Percentiles rank a stretch among this genome's conserved stretches.
These are phyloP conservation scores for Columba guinea DNA, from an alignment of 2,797 vertebrate genomes.

Conservation along the genomic window DNA sequence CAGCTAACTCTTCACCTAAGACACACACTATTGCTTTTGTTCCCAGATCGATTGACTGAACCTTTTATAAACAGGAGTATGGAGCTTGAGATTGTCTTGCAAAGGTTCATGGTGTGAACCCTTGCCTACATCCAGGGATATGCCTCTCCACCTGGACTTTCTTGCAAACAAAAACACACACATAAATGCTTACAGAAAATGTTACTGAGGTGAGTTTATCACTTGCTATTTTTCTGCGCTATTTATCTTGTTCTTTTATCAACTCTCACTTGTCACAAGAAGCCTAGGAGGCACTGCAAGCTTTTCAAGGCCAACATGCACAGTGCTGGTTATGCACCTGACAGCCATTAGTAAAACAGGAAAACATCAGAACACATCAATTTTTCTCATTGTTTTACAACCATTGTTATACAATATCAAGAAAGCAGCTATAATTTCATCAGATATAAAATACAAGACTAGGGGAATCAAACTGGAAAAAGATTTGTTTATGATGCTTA, in stretches of 20 bases:
- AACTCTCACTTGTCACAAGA: constrained; percentile 32
- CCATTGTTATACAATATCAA: background rate
- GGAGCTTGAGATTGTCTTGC: constrained; percentile 48
- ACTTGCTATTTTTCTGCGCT: constrained; percentile 41
- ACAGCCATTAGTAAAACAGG: background rate
- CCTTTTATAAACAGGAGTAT: constrained; percentile 61
- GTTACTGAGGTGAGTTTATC: constrained; percentile 28
- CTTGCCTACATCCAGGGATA: constrained; percentile 17
- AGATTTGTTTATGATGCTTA: background rate
- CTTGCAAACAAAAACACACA: constrained; percentile 50
- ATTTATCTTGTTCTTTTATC: constrained; percentile 41
- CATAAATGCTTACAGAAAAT: constrained; percentile 56
- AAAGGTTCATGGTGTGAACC: constrained; percentile 48
- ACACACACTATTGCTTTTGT: constrained; percentile 52
- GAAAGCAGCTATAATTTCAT: background rate
- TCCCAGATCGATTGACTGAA: constrained; percentile 57
- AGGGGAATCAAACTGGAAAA: background rate
- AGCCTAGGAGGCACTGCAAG: constrained; percentile 13
- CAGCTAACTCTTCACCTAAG: constrained; percentile 45
- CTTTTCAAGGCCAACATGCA: background rate
- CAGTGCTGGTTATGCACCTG: background rate
- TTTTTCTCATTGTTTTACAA: background rate
- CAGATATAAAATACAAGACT: background rate
- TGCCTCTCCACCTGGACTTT: background rate
- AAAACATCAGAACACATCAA: background rate